These are phyloP conservation scores for Lutjanus erythropterus DNA, from an alignment of 2,113 vertebrate species.

Conservation along the genomic window DNA sequence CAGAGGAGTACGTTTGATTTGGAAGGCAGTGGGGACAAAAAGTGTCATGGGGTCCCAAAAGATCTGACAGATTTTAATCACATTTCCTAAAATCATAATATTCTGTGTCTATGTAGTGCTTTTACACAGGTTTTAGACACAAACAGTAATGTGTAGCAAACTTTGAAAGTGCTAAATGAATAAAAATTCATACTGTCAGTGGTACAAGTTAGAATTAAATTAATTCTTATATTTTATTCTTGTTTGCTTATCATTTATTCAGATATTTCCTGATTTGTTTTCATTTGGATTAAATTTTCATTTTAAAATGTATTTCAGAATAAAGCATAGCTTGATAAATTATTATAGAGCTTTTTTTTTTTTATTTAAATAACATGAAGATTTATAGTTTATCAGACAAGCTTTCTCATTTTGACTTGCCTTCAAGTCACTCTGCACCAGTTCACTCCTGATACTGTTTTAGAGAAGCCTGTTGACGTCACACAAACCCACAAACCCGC, in stretches of 20 bases:
- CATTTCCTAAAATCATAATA: neutral
- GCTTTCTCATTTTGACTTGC: neutral
- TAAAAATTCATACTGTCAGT: neutral
- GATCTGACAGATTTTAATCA: neutral
- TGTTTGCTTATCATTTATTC: neutral
- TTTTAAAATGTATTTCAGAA: no score
- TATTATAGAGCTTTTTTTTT: neutral
- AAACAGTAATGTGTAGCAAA: neutral
- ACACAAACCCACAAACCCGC: neutral
- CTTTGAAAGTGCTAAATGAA: neutral
- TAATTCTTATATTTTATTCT: neutral
- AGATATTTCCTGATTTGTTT: neutral
- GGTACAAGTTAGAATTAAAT: neutral
- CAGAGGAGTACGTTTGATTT: slow-evolving; percentile 17
- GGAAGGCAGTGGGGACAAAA: neutral
- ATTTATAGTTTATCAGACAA: neutral
- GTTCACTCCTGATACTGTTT: neutral
- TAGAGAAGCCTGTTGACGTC: neutral
- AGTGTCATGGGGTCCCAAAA: neutral
- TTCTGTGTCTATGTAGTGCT: neutral
- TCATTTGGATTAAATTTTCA: neutral
- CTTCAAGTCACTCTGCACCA: neutral
- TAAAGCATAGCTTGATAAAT: neutral
- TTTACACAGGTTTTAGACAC: neutral
- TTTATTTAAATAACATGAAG: neutral